Base-by-base conservation (phyloP, 2,888 invertebrate species). In the Drosophila mulleri region DNA sequence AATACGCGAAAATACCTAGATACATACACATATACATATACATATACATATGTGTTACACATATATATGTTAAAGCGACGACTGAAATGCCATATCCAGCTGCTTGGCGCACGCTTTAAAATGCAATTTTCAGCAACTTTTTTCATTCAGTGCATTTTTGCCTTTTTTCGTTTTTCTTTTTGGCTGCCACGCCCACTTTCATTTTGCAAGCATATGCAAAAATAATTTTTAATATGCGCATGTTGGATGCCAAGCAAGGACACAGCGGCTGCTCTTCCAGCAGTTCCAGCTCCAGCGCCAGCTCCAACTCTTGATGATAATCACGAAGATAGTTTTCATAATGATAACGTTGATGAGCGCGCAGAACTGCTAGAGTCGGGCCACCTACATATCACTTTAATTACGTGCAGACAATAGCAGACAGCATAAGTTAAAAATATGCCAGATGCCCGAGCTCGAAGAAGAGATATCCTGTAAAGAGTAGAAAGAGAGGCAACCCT, bases 171-270 rank as follows among this genome's bases (percentile, higher is more conserved):
- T 20, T 53, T 54, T 52, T 54, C 8, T 7, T 29, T 29, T 29
- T 54, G 52, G n/a, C 44, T 48, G 42, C 53, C 66, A 67, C 60
- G 48, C 56, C 61, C 59, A 76, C 67, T 78, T 77, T 80, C 60
- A 80, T 72, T 66, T 64, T 70, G 59, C 70, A 32, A 45, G 72
- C 82, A 75, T 58, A 69, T 65, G 67, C 82, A 78, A 71, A 81
- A 87, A 84, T 84, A 70, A 84, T 87, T 83, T 78, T 86, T 82
- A 83, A 87, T 84, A 89, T 82, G 76, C 71, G 69, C 89, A 72
- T 83, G 84, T 76, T 81, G 75, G 66, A 61, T 58, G 59, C 59
- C 68, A 66, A 16, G 47, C 53, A 61, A 66, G 60, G 47, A 61
- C 39, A 56, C 32, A 12, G 39, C 37, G n/a, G 37, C 26, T 11